These are phyloP conservation scores for Idaea aversata DNA, from an alignment of 2,888 invertebrate species.

Conservation along the genomic window DNA sequence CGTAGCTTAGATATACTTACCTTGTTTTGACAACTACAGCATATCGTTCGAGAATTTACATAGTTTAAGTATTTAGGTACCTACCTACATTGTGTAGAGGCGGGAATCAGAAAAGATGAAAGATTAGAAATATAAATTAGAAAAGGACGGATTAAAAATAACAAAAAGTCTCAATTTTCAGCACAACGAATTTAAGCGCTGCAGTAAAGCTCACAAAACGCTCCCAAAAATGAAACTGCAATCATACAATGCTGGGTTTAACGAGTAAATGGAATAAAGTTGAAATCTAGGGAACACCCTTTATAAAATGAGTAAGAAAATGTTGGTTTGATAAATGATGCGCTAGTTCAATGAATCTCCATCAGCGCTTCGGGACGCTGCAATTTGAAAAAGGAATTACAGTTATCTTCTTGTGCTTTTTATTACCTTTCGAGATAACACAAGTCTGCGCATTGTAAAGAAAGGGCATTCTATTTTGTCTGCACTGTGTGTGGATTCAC, in stretches of 20 bases:
- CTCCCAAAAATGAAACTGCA: constrained; percentile 49
- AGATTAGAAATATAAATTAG: not conserved
- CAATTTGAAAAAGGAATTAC: constrained; percentile 65
- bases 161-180: constrained; percentile 19
- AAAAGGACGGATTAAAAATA: not conserved
- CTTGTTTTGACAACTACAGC: constrained; percentile 14
- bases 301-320: constrained; percentile 61
- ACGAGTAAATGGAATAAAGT: constrained; percentile 53
- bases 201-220: constrained; percentile 34
- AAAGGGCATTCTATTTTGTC: constrained; percentile 26
- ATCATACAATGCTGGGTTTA: constrained; percentile 50
- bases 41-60: not conserved
- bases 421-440: constrained; percentile 38
- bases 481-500: constrained; percentile 3
- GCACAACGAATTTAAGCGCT: constrained; percentile 17
- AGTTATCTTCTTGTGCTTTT: constrained; percentile 47
- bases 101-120: not conserved
- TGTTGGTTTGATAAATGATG: constrained; percentile 71
- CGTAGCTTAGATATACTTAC: constrained; percentile 13
- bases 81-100: not conserved
- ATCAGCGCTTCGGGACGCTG: constrained; percentile 58
- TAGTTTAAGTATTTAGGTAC: not conserved
- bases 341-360: constrained; percentile 70
- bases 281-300: constrained; percentile 53
- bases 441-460: constrained; percentile 32